A percentile compares a stretch with the other conserved stretches of the same genome.
Evolutionary conservation across 2,888 invertebrate genomes (phyloP).

Genomic region (Spisula solida): DNA sequence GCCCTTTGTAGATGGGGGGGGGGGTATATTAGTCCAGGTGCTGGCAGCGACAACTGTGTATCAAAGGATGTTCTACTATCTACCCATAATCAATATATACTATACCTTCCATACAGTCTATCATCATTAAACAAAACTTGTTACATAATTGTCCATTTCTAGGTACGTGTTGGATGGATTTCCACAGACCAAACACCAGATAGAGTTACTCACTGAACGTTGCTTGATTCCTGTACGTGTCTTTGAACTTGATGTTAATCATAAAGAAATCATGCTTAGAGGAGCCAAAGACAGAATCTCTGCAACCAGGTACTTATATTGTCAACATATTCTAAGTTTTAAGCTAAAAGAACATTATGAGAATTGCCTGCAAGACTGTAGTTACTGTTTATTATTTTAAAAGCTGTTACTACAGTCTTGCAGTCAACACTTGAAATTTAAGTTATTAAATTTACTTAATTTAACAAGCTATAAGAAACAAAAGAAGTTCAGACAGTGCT

Average conservation of each 20-base stretch:
- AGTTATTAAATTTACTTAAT: too few species aligned
- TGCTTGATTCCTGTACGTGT: constrained; percentile 87
- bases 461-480: too few species aligned
- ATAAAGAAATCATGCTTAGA: constrained; percentile 84
- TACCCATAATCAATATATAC: too few species aligned
- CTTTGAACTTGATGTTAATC: constrained; percentile 84
- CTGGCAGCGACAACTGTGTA: too few species aligned
- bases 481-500: too few species aligned
- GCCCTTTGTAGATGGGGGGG: too few species aligned
- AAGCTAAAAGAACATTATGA: background rate
- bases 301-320: constrained; percentile 76
- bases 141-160: constrained; percentile 26
- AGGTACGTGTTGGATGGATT: constrained; percentile 87
- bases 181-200: constrained; percentile 85
- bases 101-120: too few species aligned
- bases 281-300: constrained; percentile 86
- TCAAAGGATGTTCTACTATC: too few species aligned
- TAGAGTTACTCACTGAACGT: constrained; percentile 85
- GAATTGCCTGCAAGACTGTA: background rate
- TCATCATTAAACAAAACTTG: background rate
- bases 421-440: too few species aligned
- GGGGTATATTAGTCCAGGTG: too few species aligned
- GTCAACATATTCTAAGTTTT: background rate
- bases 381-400: too few species aligned
- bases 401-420: too few species aligned